Evolutionary conservation across 2,888 invertebrate genomes (phyloP), one percentile per base, ranked within the genome.

Genomic region (Aleiodes testaceus): DNA sequence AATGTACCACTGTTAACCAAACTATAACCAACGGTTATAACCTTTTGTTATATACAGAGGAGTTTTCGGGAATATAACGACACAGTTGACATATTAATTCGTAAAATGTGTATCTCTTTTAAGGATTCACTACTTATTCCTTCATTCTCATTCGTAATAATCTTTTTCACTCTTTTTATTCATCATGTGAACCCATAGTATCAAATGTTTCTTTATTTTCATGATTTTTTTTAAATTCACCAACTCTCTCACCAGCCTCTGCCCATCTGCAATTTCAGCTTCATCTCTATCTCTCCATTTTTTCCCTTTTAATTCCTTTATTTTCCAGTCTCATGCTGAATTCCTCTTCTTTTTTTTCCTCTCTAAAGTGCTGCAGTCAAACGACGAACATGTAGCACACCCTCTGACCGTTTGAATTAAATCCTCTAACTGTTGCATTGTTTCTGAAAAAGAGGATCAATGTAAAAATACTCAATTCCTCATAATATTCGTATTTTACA

Each of bases 341-440:
- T 45, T 69, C 53, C 72, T 20, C 55, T 50, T 44, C 18, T 18
- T 44, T 63, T 53, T 63, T 61, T 70, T 44, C 44, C 14, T 12
- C 1, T 22, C 20, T 11, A 53, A 52, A 66, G 53, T 53, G 59
- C 72, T 71, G 66, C 77, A 77, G 76, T 74, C 78, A 79, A 77
- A 78, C 75, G 73, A 75, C 55, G 78, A 74, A 74, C 71, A 70
- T 73, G 49, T 45, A 9, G 14, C 26, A 63, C 71, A 63, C 71
- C 77, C 77, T 80, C 78, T 79, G 82, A 80, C 80, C 78, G 74
- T 78, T 80, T 78, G 81, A 81, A 82, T 83, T 83, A 83, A 83
- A 83, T 78, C 82, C 80, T 83, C 80, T 79, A 82, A 81, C 78
- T 78, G 80, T 78, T 79, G 77, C 79, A 80, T 81, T 83, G 82